Evolutionary conservation across 2,113 vertebrate genomes (phyloP).

Genomic region (Sigmodon hispidus): DNA sequence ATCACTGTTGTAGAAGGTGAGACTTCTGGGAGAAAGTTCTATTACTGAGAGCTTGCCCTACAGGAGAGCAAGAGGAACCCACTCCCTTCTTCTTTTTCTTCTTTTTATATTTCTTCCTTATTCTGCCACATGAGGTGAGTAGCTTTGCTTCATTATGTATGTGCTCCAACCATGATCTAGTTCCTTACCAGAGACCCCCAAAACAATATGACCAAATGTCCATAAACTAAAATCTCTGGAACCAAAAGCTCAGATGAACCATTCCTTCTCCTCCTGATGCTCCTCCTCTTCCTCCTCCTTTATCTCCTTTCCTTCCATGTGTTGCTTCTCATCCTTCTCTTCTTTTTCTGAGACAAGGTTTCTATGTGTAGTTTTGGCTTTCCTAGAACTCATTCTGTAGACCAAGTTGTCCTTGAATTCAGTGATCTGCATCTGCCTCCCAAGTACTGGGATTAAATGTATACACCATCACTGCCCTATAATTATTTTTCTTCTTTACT

Average conservation of each 20-base stretch:
- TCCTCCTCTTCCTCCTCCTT: neutral
- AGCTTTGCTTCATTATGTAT: neutral
- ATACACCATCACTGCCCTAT: neutral
- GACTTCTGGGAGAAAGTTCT: neutral
- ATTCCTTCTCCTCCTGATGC: neutral
- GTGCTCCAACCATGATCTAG: neutral
- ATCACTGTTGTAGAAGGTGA: neutral
- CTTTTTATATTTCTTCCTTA: neutral
- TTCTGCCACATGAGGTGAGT: neutral
- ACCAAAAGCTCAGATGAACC: neutral
- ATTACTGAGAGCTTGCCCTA: neutral
- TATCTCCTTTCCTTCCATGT: too few relatives aligned
- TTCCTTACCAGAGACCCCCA: neutral
- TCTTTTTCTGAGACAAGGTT: neutral
- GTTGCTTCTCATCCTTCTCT: neutral
- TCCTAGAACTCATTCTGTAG: neutral
- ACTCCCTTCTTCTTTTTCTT: neutral
- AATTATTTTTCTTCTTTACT: neutral
- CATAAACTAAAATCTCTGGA: neutral
- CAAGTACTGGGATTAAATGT: neutral
- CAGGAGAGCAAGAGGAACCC: neutral
- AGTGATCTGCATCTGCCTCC: neutral
- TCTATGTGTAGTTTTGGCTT: neutral
- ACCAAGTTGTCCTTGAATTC: neutral
- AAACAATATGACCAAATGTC: neutral